Base-by-base conservation (phyloP, 2,888 invertebrate species). In the Oeneis ivallda region DNA sequence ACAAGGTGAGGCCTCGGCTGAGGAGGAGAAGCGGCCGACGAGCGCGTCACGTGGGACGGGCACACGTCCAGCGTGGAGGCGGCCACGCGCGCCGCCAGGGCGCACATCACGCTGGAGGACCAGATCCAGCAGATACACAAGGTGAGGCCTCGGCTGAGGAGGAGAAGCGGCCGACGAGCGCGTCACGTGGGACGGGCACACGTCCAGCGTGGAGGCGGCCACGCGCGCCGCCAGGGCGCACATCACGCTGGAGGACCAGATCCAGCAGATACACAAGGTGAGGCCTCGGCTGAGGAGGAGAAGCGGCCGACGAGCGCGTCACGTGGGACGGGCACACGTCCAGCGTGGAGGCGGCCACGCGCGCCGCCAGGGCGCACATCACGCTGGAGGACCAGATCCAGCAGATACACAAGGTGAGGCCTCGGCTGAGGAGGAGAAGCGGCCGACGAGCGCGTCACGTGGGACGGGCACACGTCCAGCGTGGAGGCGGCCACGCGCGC, bases 161-260 rank as follows among this genome's bases (percentile, higher is more conserved):
- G 76, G 97, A 97, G 85, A 93, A 94, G 43, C 95, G 96, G 0
- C 96, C 74, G 97, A 97, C 78, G 98, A 98, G 81, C 94, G 96
- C 76, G 97, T 98, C 15, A 98, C 98, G 60, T 99, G 99, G 99
- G 99, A 99, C 88, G 99, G 99, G 0, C 98, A 99, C 87, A 98
- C 98, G 0, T 97, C 97, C 17, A 98, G 98, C 76, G 98, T 99
- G 75, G 99, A 99, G 87, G 98, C 98, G 1, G 98, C 98, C 5
- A 97, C 98, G 0, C 92, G 98, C 60, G 98, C 98, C 8, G 98
- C 98, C 0, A 92, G 98, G 47, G 98, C 98, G 0, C 98, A 98
- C 83, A 98, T 99, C 78, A 98, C 98, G 1, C 93, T 99, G 39
- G 98, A 98, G 81, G 98, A 99, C 78, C 98, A 98, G 90, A 99